Percentiles rank a stretch among this genome's conserved stretches.
Conservation (phyloP, 2,113 vertebrate species). For the Theropithecus gelada region DNA sequence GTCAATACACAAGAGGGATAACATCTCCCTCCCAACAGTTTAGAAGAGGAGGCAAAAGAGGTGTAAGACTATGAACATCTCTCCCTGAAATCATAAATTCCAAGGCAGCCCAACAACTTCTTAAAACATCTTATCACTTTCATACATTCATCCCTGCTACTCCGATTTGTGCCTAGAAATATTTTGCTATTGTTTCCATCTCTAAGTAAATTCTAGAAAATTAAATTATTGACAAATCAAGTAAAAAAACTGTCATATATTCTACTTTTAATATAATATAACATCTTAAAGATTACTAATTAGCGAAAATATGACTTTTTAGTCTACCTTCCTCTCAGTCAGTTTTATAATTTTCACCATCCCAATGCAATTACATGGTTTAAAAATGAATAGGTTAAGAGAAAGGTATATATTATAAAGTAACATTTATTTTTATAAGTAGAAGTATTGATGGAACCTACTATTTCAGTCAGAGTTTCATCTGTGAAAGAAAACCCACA, state of each 20-base stretch:
- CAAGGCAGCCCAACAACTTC: not conserved
- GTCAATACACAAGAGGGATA: not conserved
- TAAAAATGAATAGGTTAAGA: not conserved
- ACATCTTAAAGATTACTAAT: not conserved
- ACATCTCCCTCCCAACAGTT: accelerated
- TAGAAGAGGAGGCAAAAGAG: not conserved
- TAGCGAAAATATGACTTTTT: not conserved
- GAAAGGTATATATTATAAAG: not conserved
- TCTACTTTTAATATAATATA: not conserved
- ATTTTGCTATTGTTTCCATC: not conserved
- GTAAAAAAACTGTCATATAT: not conserved
- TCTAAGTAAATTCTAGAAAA: not conserved
- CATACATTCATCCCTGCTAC: not conserved
- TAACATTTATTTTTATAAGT: not conserved
- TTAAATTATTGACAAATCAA: not conserved
- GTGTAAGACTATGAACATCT: not conserved
- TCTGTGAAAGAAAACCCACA: not conserved
- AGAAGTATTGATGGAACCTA: not conserved
- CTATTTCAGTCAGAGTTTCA: not conserved
- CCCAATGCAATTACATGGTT: not conserved
- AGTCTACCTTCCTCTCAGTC: not conserved
- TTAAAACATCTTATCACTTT: not conserved
- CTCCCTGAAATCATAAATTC: not conserved
- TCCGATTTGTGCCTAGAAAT: not conserved
- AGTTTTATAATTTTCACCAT: not conserved